Percentiles rank a stretch among this genome's conserved stretches.
phyloP scores from a whole-genome alignment of 2,888 invertebrate species.

The Leptopterna dolabrata region DNA sequence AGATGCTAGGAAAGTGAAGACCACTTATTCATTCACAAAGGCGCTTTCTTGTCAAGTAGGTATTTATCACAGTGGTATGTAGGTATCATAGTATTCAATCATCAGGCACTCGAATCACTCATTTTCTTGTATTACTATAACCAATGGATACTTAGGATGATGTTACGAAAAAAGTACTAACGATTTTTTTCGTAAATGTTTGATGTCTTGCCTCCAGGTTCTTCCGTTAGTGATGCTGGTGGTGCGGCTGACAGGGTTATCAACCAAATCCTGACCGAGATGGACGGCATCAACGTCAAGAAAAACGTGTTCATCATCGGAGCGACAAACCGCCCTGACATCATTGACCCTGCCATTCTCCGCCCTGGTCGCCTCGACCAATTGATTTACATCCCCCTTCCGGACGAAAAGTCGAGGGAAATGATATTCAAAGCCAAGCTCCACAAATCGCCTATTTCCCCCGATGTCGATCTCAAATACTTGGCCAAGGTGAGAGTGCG shows the following conservation, averaged over 20 bases:
- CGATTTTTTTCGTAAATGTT: no score
- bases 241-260: slow-evolving; percentile 99
- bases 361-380: slow-evolving; percentile 99
- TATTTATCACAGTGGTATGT: no score
- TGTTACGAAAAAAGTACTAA: no score
- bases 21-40: no score
- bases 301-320: slow-evolving; percentile 99
- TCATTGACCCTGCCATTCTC: slow-evolving; percentile 98
- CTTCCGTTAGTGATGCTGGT: slow-evolving; percentile 96
- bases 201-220: no score
- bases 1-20: no score
- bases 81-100: no score
- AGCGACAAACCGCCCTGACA: slow-evolving; percentile 92
- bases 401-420: slow-evolving; percentile 97
- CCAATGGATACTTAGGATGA: no score
- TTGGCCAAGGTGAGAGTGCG: slow-evolving; percentile 70
- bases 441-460: slow-evolving; percentile 93
- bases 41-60: no score
- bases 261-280: slow-evolving; percentile 99
- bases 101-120: no score
- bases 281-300: slow-evolving; percentile 99
- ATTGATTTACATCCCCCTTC: slow-evolving; percentile 99
- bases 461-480: slow-evolving; percentile 90
- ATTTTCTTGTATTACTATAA: no score
- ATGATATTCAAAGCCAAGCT: slow-evolving; percentile 95